Conservation (phyloP, 2,113 vertebrate species). For the Phaetusa simplex region DNA sequence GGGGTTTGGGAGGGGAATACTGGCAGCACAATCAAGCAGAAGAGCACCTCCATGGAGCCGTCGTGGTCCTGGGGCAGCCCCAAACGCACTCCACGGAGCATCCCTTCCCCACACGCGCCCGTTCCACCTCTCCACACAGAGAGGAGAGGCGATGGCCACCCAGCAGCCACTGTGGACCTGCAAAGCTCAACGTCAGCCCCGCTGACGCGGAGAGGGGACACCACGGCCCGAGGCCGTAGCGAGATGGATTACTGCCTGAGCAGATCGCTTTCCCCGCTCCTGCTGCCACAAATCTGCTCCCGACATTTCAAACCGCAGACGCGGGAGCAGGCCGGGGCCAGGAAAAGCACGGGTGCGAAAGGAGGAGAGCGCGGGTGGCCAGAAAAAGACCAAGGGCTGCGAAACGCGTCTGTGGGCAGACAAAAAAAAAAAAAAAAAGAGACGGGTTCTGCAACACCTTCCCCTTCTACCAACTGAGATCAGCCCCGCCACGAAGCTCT, state of each 20-base stretch:
- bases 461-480: not conserved
- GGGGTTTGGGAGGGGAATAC: not conserved
- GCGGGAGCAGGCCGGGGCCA: not conserved
- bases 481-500: not conserved
- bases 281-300: not conserved
- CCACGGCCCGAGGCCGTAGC: not conserved
- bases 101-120: not conserved
- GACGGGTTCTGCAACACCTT: not conserved
- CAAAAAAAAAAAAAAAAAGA: not conserved
- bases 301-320: fast-evolving
- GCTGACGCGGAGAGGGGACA: not conserved
- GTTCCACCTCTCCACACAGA: not conserved
- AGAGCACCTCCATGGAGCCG: not conserved
- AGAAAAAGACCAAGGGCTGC: not conserved
- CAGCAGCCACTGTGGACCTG: not conserved
- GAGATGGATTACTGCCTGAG: not conserved
- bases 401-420: not conserved
- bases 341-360: not conserved
- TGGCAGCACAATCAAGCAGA: not conserved
- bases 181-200: not conserved
- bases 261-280: not conserved
- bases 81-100: not conserved
- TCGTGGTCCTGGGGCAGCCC: not conserved
- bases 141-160: not conserved
- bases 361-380: not conserved